Evolutionary conservation across 2,888 invertebrate genomes (phyloP).

Genomic region (Tiliacea aurago): DNA sequence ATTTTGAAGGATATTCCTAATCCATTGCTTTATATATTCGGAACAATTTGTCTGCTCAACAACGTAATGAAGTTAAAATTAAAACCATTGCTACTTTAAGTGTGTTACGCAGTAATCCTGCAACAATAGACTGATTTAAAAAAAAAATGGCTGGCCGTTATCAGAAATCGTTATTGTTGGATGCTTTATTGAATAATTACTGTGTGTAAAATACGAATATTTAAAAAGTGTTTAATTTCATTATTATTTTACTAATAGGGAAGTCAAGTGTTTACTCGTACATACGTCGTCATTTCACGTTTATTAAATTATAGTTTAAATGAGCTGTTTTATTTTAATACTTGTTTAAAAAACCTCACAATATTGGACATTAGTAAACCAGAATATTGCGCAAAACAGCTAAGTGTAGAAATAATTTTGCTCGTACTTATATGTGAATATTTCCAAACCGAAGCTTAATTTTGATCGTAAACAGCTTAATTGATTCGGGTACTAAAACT

Average conservation of each 20-base stretch:
- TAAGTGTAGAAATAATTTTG: background rate
- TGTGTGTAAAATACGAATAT: background rate
- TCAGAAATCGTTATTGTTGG: background rate
- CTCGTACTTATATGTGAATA: background rate
- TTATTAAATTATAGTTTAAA: background rate
- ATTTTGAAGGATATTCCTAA: too few relatives aligned
- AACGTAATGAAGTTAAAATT: too few relatives aligned
- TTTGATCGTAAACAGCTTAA: constrained; percentile 34
- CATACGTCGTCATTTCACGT: accelerated
- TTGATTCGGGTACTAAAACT: constrained; percentile 27
- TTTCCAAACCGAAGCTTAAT: constrained; percentile 5
- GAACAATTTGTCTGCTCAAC: too few relatives aligned
- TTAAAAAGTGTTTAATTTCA: background rate
- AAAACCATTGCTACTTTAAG: too few relatives aligned
- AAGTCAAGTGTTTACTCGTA: background rate
- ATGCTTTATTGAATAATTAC: background rate
- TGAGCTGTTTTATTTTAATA: background rate
- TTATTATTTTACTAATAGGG: constrained; percentile 9
- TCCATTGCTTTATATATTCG: too few relatives aligned
- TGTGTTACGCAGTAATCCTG: too few relatives aligned
- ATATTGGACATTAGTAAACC: background rate
- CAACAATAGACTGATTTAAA: too few relatives aligned
- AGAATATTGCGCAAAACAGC: background rate
- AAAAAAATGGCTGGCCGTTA: too few relatives aligned
- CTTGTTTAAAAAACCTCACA: background rate